Evolutionary conservation across 64 coral and sea anemone species (phyloP).

Genomic region (Orbicella faveolata): DNA sequence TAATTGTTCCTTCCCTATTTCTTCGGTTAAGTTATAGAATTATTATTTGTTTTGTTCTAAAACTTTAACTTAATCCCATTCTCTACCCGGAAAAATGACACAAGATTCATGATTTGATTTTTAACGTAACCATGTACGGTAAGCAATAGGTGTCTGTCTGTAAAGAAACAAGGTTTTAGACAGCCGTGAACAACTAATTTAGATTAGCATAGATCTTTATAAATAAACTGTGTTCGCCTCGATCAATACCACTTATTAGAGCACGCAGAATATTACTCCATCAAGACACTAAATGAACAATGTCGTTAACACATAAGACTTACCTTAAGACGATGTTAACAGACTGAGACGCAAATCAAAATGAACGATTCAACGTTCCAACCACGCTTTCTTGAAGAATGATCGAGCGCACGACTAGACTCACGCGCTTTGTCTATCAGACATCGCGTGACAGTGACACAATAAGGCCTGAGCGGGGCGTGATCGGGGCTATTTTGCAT

Average conservation of each 20-base stretch:
- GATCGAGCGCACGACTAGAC: too few relatives aligned
- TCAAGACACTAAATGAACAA: background rate
- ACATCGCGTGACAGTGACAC: too few relatives aligned
- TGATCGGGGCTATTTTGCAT: too few relatives aligned
- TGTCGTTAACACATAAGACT: background rate
- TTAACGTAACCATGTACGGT: background rate
- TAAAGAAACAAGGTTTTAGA: background rate
- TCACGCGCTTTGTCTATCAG: too few relatives aligned
- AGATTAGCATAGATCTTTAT: too few relatives aligned
- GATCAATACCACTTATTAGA: background rate
- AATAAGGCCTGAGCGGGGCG: too few relatives aligned
- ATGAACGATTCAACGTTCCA: background rate
- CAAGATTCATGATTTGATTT: constrained; percentile 7
- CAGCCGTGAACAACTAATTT: background rate
- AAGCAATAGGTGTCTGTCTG: background rate
- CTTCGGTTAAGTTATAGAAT: too few relatives aligned
- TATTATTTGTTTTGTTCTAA: too few relatives aligned
- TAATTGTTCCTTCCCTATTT: too few relatives aligned
- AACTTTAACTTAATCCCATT: too few relatives aligned
- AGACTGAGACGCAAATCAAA: constrained; percentile 7
- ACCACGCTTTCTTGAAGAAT: too few relatives aligned
- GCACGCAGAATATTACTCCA: background rate
- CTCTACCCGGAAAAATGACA: background rate
- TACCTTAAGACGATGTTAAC: constrained; percentile 1
- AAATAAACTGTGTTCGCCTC: too few relatives aligned